Evolutionary conservation across 2,797 vertebrate genomes (phyloP).

Genomic region (Lepilemur septentrionalis): DNA sequence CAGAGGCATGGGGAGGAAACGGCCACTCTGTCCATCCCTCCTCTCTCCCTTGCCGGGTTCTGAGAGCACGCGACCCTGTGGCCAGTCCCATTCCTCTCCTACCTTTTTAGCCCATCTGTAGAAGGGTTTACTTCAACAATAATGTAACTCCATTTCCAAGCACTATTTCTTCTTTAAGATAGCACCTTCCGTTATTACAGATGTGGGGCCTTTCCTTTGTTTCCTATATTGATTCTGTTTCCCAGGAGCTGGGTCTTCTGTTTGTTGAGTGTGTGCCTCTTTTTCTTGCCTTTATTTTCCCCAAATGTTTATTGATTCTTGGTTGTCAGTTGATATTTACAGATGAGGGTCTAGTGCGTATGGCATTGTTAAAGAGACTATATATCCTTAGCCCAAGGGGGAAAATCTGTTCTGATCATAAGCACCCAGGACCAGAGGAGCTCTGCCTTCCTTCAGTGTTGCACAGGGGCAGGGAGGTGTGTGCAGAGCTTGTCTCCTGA

Average conservation of each 20-base stretch:
- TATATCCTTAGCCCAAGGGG: background rate
- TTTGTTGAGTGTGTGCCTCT: background rate
- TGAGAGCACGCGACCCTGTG: rapidly evolving
- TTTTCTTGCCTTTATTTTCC: background rate
- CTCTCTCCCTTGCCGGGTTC: background rate
- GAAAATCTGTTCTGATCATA: background rate
- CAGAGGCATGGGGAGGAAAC: background rate
- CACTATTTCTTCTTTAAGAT: background rate
- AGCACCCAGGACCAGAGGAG: background rate
- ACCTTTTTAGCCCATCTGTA: rapidly evolving
- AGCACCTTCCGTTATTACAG: background rate
- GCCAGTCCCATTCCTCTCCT: rapidly evolving
- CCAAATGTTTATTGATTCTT: background rate
- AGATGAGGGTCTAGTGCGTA: background rate
- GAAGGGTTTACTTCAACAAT: background rate
- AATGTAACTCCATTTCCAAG: background rate
- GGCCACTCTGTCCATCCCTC: background rate
- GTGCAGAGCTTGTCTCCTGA: background rate
- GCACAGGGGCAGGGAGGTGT: background rate
- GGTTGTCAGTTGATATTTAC: background rate
- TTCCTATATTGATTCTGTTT: background rate
- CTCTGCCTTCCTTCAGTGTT: background rate
- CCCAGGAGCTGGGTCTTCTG: background rate
- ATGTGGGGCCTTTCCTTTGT: background rate
- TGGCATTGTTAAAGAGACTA: background rate